Evolutionary conservation across 2,888 invertebrate species (phyloP), one percentile per base, ranked within the genome.

Genomic region (Hedya salicella): DNA sequence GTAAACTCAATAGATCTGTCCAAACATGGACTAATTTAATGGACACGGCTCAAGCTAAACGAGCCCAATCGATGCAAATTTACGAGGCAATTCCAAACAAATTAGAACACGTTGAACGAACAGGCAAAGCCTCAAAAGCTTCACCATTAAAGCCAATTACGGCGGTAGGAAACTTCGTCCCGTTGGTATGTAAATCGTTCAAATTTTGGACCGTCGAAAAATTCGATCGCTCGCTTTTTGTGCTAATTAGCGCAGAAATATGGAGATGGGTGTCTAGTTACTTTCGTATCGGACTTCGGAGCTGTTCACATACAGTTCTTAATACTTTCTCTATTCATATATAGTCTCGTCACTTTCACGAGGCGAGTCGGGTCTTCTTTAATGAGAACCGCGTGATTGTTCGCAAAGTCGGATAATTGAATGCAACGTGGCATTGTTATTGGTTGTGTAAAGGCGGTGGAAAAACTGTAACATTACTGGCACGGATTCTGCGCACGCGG

Each of bases 281-380:
- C 83, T 87, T 87, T 86, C 87, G 75, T 82, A 80, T 78, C 79
- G 79, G 80, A 79, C 75, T 79, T 74, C 76, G 70, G 77, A 79
- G 77, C 48, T 66, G 75, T 78, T 79, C 80, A 75, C 76, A 78
- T 74, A 71, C 68, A 70, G 74, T 70, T 76, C 60, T 67, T 74
- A 74, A 79, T 85, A 89, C 91, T 91, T 91, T 91, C 91, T 89
- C 90, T 86, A 87, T 87, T 89, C 88, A 88, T 83, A 78, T 72
- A 79, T 81, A 81, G 78, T 80, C 83, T 78, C 79, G 77, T 83
- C 83, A 89, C 90, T 91, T 91, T 90, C 87, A 76, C 86, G 79
- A 75, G 61, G 54, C 75, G 71, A 75, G 61, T 60, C 75, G 71
- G 73, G 75, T 78, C 77, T 82, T 79, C 76, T 78, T 78, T 83